phyloP scores from a whole-genome alignment of 2,797 vertebrate genomes.

The Spinus pinus region DNA sequence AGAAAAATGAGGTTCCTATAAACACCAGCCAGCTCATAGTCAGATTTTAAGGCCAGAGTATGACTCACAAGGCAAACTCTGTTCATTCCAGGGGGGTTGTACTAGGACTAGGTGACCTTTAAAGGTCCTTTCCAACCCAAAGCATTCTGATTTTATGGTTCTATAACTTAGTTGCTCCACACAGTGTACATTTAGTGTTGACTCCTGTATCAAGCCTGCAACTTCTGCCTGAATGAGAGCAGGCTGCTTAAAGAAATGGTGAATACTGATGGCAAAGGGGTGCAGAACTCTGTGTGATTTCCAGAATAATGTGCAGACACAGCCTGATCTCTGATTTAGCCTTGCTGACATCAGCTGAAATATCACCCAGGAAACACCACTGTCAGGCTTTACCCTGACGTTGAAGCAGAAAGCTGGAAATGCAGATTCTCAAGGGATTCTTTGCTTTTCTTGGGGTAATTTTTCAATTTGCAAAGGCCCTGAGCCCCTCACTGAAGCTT shows the following conservation, averaged over 20 bases:
- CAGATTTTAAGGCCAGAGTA: neutral
- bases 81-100: neutral
- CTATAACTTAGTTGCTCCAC: neutral
- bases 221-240: neutral
- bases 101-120: neutral
- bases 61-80: neutral
- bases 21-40: neutral
- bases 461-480: neutral
- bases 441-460: neutral
- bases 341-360: neutral
- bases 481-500: neutral
- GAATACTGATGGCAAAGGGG: neutral
- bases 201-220: neutral
- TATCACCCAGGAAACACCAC: neutral
- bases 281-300: neutral
- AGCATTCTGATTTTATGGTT: neutral
- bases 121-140: neutral
- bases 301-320: neutral
- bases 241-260: neutral
- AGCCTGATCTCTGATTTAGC: neutral
- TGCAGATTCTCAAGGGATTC: neutral
- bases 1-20: neutral
- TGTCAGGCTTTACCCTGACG: neutral
- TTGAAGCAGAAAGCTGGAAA: neutral
- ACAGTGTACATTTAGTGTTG: rapidly evolving